Conservation (phyloP, 2,113 vertebrate genomes). For the Pseudorhombus dupliciocellatus region DNA sequence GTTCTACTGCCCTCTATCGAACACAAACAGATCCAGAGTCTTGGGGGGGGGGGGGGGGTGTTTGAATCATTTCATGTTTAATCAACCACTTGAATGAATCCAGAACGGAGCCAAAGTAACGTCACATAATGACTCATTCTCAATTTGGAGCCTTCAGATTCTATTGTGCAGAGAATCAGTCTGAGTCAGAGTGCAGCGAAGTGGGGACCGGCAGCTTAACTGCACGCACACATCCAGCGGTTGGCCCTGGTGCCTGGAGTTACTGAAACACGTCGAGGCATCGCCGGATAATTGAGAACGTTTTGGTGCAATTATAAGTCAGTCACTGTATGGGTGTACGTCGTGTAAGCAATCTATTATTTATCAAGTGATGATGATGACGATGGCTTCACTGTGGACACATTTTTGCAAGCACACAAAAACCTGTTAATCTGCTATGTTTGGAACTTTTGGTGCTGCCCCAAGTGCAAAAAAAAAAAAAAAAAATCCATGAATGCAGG, state of each 20-base stretch:
- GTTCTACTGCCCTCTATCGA: slow-evolving; percentile 74
- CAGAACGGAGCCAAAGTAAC: slow-evolving; percentile 11
- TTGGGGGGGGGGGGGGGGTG: not conserved
- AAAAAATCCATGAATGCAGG: not conserved
- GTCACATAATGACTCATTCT: slow-evolving; percentile 13
- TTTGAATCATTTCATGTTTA: slow-evolving; percentile 19
- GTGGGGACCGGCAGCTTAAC: not conserved
- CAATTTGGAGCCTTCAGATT: slow-evolving; percentile 19
- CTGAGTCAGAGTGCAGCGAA: slow-evolving; percentile 3
- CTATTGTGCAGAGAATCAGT: slow-evolving; percentile 12
- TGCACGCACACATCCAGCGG: not conserved
- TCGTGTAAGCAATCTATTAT: not conserved
- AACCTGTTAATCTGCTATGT: not conserved
- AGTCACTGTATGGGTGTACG: not conserved
- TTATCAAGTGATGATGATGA: slow-evolving; percentile 9
- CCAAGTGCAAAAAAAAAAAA: not conserved
- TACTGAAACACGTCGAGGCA: slow-evolving; percentile 3
- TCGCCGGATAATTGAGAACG: not conserved
- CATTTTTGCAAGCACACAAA: not conserved
- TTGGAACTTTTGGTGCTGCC: not conserved
- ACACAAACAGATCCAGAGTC: not conserved
- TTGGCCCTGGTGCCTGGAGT: not conserved
- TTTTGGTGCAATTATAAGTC: not conserved
- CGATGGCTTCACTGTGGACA: too few relatives aligned
- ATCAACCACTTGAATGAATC: slow-evolving; percentile 15